phyloP scores from a whole-genome alignment of 1,140 invertebrate genomes.

The Kradibia gibbosae region DNA sequence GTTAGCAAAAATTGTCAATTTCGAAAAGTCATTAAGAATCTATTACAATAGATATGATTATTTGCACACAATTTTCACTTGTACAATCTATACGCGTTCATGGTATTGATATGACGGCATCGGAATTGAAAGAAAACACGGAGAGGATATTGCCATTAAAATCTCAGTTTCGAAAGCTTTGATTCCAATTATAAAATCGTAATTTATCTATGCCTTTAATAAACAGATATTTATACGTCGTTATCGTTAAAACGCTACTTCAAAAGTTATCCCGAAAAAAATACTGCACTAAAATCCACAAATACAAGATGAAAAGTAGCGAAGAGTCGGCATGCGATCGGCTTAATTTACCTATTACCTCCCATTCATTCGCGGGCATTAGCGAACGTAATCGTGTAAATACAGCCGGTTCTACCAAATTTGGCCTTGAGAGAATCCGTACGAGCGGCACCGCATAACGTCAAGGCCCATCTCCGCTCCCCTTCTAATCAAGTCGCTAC shows the following conservation, averaged over 20 bases:
- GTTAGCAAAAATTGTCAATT: background rate
- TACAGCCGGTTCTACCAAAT: slow-evolving; percentile 15
- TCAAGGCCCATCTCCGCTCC: background rate
- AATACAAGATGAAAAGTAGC: too few species aligned
- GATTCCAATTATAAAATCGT: too few species aligned
- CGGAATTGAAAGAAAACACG: background rate
- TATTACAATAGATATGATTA: too few species aligned
- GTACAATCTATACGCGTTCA: background rate
- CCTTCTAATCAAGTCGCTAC: slow-evolving; percentile 1
- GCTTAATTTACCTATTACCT: background rate
- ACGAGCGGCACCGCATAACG: background rate
- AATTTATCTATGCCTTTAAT: too few species aligned
- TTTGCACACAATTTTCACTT: background rate
- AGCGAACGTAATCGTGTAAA: background rate
- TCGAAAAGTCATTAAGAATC: background rate
- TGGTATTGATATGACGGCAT: background rate
- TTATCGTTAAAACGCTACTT: too few species aligned
- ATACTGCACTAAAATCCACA: too few species aligned
- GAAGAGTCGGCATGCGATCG: too few species aligned
- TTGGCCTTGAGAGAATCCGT: background rate
- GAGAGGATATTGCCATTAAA: too few species aligned
- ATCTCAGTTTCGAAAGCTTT: too few species aligned
- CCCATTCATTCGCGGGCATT: background rate
- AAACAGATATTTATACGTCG: too few species aligned
- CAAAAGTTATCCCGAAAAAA: too few species aligned